These are phyloP conservation scores for Heliconius nattereri DNA, from an alignment of 1,140 invertebrate genomes.

Conservation along the genomic window DNA sequence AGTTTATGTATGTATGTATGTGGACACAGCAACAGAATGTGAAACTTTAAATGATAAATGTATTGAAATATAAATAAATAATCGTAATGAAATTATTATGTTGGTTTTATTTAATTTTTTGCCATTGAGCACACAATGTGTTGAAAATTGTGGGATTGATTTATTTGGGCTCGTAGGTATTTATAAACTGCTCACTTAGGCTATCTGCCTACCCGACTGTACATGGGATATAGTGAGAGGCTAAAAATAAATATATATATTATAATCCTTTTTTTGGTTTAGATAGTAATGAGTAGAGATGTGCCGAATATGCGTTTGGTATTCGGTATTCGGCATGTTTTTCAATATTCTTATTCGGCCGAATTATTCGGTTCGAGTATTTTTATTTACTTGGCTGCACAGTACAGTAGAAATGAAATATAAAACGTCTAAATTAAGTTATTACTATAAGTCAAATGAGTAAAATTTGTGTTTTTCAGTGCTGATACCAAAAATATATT, in stretches of 20 bases:
- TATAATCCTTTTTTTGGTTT: not conserved
- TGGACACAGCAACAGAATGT: slow-evolving; percentile 26
- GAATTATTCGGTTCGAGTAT: no score
- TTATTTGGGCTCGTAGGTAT: not conserved
- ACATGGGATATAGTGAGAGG: not conserved
- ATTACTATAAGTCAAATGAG: no score
- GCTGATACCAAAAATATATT: no score
- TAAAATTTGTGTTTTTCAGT: no score
- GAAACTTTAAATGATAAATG: slow-evolving; percentile 63
- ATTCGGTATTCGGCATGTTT: no score
- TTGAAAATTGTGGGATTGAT: not conserved
- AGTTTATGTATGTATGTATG: slow-evolving; percentile 49
- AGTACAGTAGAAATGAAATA: no score
- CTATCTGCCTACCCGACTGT: not conserved
- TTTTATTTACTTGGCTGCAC: no score
- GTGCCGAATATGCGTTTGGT: no score
- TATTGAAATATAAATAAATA: slow-evolving; percentile 72
- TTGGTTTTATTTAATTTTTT: slow-evolving; percentile 20
- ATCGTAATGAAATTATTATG: slow-evolving; percentile 49
- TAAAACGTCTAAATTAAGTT: no score
- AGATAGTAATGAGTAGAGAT: no score
- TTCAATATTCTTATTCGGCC: no score
- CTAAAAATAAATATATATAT: not conserved
- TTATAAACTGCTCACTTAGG: not conserved
- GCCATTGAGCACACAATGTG: not conserved